Evolutionary conservation across 2,113 vertebrate species (phyloP).

Genomic region (Tricholaema leucomelas): DNA sequence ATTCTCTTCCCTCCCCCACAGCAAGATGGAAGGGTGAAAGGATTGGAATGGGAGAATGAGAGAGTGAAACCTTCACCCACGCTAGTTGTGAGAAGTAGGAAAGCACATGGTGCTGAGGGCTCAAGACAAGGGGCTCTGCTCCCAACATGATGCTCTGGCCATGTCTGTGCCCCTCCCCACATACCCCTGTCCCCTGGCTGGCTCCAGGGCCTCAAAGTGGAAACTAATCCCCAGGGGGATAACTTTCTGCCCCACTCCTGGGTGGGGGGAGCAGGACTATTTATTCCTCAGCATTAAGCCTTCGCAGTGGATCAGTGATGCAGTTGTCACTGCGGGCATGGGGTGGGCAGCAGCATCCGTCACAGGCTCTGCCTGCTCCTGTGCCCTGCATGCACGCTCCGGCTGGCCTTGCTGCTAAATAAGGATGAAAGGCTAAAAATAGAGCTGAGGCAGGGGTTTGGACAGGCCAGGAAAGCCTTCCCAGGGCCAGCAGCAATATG

Average conservation of each 20-base stretch:
- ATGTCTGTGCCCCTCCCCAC: neutral
- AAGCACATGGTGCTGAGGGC: neutral
- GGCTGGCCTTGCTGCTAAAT: slow-evolving; percentile 51
- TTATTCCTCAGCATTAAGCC: slow-evolving; percentile 53
- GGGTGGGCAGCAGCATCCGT: slow-evolving; percentile 4
- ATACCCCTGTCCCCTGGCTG: neutral
- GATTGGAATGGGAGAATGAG: neutral
- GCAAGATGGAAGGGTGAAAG: neutral
- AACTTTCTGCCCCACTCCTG: neutral
- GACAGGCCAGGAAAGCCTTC: neutral
- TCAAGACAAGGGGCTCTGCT: neutral
- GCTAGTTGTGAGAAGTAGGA: neutral
- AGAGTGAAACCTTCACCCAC: neutral
- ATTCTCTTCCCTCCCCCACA: neutral
- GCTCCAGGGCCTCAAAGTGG: slow-evolving; percentile 9
- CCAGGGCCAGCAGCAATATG: neutral
- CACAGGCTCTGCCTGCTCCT: neutral
- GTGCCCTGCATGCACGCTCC: neutral
- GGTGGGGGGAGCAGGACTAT: slow-evolving; percentile 32
- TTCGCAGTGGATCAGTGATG: neutral
- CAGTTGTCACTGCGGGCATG: slow-evolving; percentile 34
- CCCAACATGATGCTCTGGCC: neutral
- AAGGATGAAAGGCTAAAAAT: slow-evolving; percentile 69
- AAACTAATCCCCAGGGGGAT: neutral
- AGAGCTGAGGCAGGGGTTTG: slow-evolving; percentile 20